Base-by-base conservation (phyloP, 1,140 invertebrate species). In the Drosophila pachea region DNA sequence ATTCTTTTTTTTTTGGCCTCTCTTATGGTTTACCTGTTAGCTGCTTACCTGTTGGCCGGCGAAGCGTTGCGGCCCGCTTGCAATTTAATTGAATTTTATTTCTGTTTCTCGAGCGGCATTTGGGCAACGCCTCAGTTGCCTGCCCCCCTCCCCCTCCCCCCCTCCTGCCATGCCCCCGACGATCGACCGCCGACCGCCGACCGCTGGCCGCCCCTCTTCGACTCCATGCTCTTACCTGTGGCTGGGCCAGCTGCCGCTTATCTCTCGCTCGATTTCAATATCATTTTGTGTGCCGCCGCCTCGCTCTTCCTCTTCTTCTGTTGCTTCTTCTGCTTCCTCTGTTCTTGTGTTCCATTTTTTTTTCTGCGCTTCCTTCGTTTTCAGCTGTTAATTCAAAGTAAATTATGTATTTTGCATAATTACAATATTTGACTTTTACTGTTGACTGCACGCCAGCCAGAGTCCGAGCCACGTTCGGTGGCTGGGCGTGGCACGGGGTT, bases 401-500 rank as follows among this genome's bases (percentile, higher is more conserved):
- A 84, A 84, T 84, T 86, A 84, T 84, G 79, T 86, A 84, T 84
- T 84, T 84, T 84, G 79, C 79, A 84, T 84, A 84, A 84, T 84
- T 84, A 84, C 76, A 84, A 84, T 84, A 84, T 84, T 84, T 84
- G 79, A 86, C 81, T 84, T 83, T 83, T 84, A 79, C 79, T 86
- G 81, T 79, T 84, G 81, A 79, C 81, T 84, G 78, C 78, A 75
- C 72, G 78, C 78, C 75, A 22, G 22, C 22, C 22, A 68, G 35
- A 55, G 53, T 36, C 32, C 42, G 42, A 5, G 12, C 16, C 48
- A 14, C n/a, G 14, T 36, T 29, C 9, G n/a, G 16, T 7, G 36
- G n/a, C 4, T 11, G 50, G 0, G 43, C 5, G 35, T 0, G 29
- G n/a, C 32, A 47, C 12, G 31, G 33, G 33, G n/a, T 5, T 9